Evolutionary conservation across 2,888 invertebrate genomes (phyloP).

Genomic region (Rhabditoides inermis): DNA sequence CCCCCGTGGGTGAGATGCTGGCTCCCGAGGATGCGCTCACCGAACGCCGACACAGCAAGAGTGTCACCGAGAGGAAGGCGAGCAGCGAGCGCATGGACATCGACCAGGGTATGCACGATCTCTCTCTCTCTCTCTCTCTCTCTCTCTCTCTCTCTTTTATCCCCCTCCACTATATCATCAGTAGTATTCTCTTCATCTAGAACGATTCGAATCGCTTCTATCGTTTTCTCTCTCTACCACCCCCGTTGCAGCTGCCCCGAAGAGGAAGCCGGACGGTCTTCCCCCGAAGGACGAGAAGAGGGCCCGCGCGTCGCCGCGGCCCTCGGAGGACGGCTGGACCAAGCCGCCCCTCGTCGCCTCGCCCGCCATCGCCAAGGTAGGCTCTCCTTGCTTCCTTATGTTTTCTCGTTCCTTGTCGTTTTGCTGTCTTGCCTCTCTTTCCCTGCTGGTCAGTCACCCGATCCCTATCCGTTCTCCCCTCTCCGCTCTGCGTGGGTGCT

Average conservation of each 20-base stretch:
- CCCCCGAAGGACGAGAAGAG: conserved; percentile 7
- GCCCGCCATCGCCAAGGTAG: conserved; percentile 43
- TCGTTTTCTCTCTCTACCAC: not conserved
- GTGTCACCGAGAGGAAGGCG: too few species aligned
- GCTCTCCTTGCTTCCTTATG: too few species aligned
- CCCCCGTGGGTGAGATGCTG: conserved; percentile 39
- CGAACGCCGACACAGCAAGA: too few species aligned
- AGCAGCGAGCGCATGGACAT: conserved; percentile 28
- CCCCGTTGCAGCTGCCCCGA: conserved; percentile 8
- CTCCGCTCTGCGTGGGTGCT: too few species aligned
- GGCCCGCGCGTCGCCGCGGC: not conserved
- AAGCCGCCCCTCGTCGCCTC: conserved; percentile 45
- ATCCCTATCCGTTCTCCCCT: too few species aligned
- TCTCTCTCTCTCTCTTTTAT: not conserved
- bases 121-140: not conserved
- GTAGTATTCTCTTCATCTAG: not conserved
- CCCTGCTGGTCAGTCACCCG: too few species aligned
- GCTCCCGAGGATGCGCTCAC: conserved; percentile 3
- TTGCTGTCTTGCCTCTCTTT: too few species aligned
- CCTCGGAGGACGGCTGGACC: conserved; percentile 29
- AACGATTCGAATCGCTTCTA: not conserved
- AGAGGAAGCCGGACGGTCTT: conserved; percentile 25
- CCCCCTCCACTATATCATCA: too few species aligned
- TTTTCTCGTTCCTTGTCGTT: too few species aligned
- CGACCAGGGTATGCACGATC: conserved; percentile 10